Conservation (phyloP, 2,797 vertebrate species). For the Erpetoichthys calabaricus region DNA sequence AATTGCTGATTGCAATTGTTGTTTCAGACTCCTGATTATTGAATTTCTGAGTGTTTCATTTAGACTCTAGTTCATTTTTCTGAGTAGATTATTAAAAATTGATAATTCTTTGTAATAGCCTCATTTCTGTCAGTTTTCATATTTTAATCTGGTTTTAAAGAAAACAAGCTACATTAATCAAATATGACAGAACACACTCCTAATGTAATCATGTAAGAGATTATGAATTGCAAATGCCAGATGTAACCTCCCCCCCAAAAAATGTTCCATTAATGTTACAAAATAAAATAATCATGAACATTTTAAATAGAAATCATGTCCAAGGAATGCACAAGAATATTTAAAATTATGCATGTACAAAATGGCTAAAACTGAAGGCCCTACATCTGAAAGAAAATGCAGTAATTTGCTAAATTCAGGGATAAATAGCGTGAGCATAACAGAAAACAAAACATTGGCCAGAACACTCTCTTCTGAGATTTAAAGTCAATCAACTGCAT, state of each 20-base stretch:
- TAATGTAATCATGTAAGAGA: constrained; percentile 89
- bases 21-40: constrained; percentile 49
- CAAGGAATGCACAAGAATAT: constrained; percentile 48
- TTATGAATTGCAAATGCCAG: constrained; percentile 94
- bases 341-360: constrained; percentile 44
- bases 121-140: constrained; percentile 87
- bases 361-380: constrained; percentile 38
- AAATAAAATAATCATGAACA: constrained; percentile 91
- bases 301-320: constrained; percentile 65
- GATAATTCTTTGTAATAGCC: constrained; percentile 74
- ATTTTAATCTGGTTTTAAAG: constrained; percentile 77
- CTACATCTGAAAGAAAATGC: constrained; percentile 21
- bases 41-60: constrained; percentile 42
- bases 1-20: constrained; percentile 47
- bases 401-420: no score
- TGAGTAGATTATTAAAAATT: constrained; percentile 78
- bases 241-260: constrained; percentile 34
- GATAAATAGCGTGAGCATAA: no score
- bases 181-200: constrained; percentile 88
- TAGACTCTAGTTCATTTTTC: constrained; percentile 37
- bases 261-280: constrained; percentile 81
- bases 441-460: no score
- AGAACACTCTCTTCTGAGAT: no score
- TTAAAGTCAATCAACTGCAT: no score
- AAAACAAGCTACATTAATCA: constrained; percentile 96